A percentile compares a stretch with the other conserved stretches of the same genome.
phyloP scores from a whole-genome alignment of 2,113 vertebrate species.

The Ameiurus melas region DNA sequence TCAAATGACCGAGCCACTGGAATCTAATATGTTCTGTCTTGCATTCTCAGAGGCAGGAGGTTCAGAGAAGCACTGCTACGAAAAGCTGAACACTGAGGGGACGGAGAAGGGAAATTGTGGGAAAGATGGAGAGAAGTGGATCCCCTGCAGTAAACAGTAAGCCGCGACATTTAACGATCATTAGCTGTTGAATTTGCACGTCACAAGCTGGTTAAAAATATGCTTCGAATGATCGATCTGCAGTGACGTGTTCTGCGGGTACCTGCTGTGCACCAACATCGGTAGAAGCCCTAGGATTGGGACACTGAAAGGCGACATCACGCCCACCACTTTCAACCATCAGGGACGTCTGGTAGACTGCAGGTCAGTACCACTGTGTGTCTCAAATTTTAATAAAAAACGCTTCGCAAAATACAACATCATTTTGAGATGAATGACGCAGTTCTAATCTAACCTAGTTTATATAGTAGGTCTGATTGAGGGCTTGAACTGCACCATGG shows the following conservation, averaged over 20 bases:
- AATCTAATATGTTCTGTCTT: background rate
- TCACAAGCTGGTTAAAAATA: background rate
- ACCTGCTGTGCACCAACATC: conserved; percentile 91
- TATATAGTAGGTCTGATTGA: background rate
- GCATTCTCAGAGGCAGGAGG: conserved; percentile 81
- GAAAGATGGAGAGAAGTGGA: conserved; percentile 89
- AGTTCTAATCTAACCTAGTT: background rate
- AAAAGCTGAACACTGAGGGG: conserved; percentile 97
- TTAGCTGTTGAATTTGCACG: background rate
- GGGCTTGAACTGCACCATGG: background rate
- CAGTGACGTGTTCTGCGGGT: conserved; percentile 98
- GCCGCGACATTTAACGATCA: conserved; percentile 54
- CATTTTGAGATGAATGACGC: background rate
- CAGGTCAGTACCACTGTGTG: conserved; percentile 73
- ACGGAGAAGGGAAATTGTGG: conserved; percentile 98
- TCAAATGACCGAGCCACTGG: background rate
- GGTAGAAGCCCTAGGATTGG: conserved; percentile 88
- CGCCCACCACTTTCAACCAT: conserved; percentile 92
- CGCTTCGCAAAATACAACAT: background rate
- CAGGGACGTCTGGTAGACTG: conserved; percentile 95
- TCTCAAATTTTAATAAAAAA: background rate
- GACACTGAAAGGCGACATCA: conserved; percentile 90
- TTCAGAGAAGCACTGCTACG: conserved; percentile 97
- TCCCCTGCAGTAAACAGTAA: conserved; percentile 99
- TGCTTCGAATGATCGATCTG: conserved; percentile 34